Evolutionary conservation across 35 echinoderm and acorn worm genomes (phyloP).

Genomic region (Strongylocentrotus purpuratus): DNA sequence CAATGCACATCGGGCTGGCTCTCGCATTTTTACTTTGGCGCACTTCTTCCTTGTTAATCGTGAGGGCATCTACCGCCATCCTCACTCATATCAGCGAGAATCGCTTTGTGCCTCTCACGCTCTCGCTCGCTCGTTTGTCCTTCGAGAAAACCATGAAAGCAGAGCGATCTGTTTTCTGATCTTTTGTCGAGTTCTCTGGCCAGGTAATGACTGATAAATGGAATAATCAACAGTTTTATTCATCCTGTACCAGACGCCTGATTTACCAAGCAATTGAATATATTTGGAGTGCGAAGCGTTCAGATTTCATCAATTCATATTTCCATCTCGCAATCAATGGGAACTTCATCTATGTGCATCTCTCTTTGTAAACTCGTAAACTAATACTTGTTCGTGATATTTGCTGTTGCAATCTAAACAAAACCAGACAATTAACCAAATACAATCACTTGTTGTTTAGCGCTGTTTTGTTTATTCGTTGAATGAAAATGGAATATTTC

Average conservation of each 20-base stretch:
- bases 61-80: not conserved
- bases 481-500: constrained; percentile 23
- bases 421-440: not conserved
- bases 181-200: not conserved
- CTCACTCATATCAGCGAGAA: not conserved
- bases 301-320: not conserved
- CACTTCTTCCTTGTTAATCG: not conserved
- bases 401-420: not conserved
- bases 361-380: not conserved
- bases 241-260: not conserved
- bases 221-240: not conserved
- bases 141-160: not conserved
- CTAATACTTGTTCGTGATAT: not conserved
- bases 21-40: constrained; percentile 15
- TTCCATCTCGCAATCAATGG: not conserved
- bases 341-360: not conserved
- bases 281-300: not conserved
- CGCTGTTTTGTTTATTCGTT: not conserved
- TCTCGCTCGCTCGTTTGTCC: not conserved
- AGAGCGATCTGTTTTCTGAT: not conserved
- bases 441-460: not conserved
- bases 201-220: not conserved
- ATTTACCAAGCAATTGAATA: not conserved
- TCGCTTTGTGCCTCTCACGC: not conserved
- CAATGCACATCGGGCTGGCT: not conserved